phyloP scores from a whole-genome alignment of 2,888 invertebrate genomes.

The Acleris emargana region DNA sequence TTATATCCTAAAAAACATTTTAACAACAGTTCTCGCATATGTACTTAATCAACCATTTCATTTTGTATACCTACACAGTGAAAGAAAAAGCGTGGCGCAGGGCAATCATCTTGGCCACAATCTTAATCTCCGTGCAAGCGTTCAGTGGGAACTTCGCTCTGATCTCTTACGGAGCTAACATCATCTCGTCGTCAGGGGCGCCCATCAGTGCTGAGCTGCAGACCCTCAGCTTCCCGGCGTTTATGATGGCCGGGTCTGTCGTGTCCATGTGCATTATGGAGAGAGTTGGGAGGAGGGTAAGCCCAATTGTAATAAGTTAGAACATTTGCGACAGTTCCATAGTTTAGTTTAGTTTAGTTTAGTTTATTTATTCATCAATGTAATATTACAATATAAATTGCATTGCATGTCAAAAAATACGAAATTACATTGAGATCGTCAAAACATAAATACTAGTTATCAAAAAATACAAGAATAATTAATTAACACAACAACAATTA shows the following conservation, averaged over 20 bases:
- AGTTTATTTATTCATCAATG: too few species aligned
- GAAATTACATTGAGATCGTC: too few species aligned
- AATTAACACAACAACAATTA: too few species aligned
- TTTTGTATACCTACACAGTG: slow-evolving; percentile 10
- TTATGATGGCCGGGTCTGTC: slow-evolving; percentile 64
- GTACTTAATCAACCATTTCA: too few species aligned
- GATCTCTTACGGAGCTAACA: slow-evolving; percentile 58
- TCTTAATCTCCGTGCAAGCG: slow-evolving; percentile 43
- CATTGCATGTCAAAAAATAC: too few species aligned
- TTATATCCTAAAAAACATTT: neutral
- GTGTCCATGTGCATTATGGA: slow-evolving; percentile 63
- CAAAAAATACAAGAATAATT: too few species aligned
- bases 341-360: too few species aligned
- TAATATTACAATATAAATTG: too few species aligned
- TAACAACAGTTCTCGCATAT: too few species aligned
- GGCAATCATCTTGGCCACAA: neutral
- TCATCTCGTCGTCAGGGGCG: slow-evolving; percentile 59
- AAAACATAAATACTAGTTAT: too few species aligned
- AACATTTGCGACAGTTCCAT: too few species aligned
- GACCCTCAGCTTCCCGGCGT: slow-evolving; percentile 61
- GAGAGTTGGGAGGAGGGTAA: slow-evolving; percentile 65
- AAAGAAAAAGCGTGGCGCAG: slow-evolving; percentile 25
- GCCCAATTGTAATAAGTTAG: neutral
- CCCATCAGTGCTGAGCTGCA: slow-evolving; percentile 63
- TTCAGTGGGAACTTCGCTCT: slow-evolving; percentile 60